Conservation (phyloP, 2,113 vertebrate species). For the Asarcornis scutulata region DNA sequence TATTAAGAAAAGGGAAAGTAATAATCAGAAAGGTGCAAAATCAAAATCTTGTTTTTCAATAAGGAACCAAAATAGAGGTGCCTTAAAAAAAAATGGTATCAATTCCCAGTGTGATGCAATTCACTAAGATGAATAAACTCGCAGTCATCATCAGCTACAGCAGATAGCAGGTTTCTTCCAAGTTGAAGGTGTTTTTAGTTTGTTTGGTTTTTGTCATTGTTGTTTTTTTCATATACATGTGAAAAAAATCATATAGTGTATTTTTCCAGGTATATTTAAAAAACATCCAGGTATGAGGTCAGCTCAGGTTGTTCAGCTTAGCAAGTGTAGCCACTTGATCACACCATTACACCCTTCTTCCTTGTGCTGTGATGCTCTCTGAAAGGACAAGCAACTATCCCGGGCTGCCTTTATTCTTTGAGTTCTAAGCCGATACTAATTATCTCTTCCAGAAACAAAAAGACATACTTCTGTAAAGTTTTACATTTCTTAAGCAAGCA, state of each 20-base stretch:
- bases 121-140: neutral
- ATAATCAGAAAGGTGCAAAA: neutral
- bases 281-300: neutral
- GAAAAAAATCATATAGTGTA: neutral
- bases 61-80: neutral
- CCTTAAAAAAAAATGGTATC: neutral
- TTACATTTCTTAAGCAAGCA: neutral
- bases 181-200: neutral
- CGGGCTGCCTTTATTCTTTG: neutral
- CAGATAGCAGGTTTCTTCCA: neutral
- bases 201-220: too few species aligned
- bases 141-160: neutral
- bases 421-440: neutral
- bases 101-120: neutral
- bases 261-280: neutral
- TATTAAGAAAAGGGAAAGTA: neutral
- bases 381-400: neutral
- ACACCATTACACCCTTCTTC: neutral
- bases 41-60: neutral
- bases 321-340: neutral
- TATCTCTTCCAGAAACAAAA: neutral
- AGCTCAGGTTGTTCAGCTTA: neutral
- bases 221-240: neutral
- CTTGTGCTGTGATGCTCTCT: neutral
- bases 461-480: neutral